These are phyloP conservation scores for Lordiphosa mommai DNA, from an alignment of 1,140 invertebrate species.

Conservation along the genomic window DNA sequence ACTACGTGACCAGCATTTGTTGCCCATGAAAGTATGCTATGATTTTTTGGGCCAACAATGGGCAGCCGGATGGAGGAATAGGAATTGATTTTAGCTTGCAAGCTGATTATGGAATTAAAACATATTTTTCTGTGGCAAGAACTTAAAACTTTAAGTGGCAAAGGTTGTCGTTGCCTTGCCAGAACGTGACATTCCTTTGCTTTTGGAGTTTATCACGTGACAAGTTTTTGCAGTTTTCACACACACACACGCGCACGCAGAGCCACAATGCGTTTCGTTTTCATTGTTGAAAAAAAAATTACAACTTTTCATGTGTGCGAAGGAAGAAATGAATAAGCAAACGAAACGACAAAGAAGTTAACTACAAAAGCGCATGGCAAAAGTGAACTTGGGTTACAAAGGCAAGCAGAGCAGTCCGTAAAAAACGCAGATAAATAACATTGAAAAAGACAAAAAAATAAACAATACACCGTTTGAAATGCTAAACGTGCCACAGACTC, in stretches of 20 bases:
- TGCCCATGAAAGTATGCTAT: constrained; percentile 45
- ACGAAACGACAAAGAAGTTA: constrained; percentile 68
- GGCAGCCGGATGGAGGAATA: constrained; percentile 6
- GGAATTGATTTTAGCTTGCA: constrained; percentile 62
- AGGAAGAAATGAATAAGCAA: constrained; percentile 56
- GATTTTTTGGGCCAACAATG: constrained; percentile 12
- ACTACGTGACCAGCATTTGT: constrained; percentile 66
- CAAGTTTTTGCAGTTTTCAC: constrained; percentile 44
- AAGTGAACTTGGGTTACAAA: constrained; percentile 74
- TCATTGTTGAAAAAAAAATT: constrained; percentile 41
- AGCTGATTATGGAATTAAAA: constrained; percentile 76
- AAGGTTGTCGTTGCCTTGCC: constrained; percentile 52
- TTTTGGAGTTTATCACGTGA: constrained; percentile 66
- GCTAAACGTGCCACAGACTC: constrained; percentile 58
- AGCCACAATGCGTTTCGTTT: constrained; percentile 37
- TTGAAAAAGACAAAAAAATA: constrained; percentile 55
- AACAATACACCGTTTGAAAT: constrained; percentile 77
- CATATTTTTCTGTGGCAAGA: constrained; percentile 60
- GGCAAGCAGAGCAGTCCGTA: constrained; percentile 1
- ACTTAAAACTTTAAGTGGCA: constrained; percentile 75
- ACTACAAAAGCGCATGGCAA: constrained; percentile 60
- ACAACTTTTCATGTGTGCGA: constrained; percentile 42
- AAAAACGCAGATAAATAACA: constrained; percentile 69
- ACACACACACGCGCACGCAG: constrained; percentile 10
- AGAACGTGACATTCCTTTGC: constrained; percentile 63